Percentiles rank a stretch among this genome's conserved stretches.
Evolutionary conservation across 2,113 vertebrate genomes (phyloP).

Genomic region (Himantopus leucocephalus): DNA sequence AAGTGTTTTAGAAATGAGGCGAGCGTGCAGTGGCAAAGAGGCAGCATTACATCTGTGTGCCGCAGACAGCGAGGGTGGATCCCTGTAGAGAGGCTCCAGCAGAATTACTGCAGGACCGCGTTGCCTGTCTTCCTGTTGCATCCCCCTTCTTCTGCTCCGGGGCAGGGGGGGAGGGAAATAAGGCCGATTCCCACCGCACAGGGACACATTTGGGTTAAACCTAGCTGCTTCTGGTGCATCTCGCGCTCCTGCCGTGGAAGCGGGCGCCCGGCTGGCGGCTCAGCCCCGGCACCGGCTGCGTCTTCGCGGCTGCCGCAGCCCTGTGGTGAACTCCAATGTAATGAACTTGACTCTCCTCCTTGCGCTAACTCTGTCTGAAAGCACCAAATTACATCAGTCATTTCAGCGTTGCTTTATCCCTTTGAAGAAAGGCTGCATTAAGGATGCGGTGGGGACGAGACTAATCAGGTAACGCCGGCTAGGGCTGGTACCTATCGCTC

Average conservation of each 20-base stretch:
- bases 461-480: background rate
- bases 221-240: fast-evolving
- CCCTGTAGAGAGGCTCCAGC: background rate
- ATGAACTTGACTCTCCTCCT: background rate
- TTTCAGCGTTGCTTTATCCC: background rate
- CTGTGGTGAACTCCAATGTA: background rate
- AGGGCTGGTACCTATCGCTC: background rate
- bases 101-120: background rate
- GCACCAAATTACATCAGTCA: background rate
- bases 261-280: fast-evolving
- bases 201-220: background rate
- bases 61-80: conserved; percentile 24
- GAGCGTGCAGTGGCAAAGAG: conserved; percentile 2
- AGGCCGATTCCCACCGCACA: background rate
- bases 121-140: background rate
- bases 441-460: background rate
- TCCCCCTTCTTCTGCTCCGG: background rate
- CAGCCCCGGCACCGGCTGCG: background rate
- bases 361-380: background rate
- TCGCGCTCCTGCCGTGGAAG: background rate
- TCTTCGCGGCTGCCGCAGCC: background rate
- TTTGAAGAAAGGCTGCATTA: background rate
- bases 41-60: background rate
- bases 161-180: background rate
- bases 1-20: conserved; percentile 46